Percentiles rank a stretch among this genome's conserved stretches.
Evolutionary conservation across 2,888 invertebrate species (phyloP).

Genomic region (Dendrolimus pini): DNA sequence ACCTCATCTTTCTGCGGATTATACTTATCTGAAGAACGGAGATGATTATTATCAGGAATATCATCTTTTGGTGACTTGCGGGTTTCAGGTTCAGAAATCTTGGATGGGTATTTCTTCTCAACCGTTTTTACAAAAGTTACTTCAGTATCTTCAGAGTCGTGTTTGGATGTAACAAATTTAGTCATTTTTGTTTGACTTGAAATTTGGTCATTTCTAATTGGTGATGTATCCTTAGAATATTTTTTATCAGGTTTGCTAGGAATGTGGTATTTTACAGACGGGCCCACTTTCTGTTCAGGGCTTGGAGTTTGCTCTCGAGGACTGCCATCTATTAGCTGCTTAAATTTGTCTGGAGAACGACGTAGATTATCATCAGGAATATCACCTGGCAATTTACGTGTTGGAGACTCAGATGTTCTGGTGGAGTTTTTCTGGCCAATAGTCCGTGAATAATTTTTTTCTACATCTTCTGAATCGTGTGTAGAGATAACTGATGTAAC

Average conservation of each 20-base stretch:
- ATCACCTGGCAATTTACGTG: conserved; percentile 10
- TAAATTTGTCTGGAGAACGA: not conserved
- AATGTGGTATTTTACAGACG: not conserved
- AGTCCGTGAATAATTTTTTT: too few species aligned
- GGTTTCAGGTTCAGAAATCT: conserved; percentile 10
- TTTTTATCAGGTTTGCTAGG: conserved; percentile 1
- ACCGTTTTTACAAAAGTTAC: too few species aligned
- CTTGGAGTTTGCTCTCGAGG: conserved; percentile 3
- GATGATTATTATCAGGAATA: conserved; percentile 4
- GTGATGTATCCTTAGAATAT: conserved; percentile 2
- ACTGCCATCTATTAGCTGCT: not conserved
- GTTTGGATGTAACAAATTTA: not conserved
- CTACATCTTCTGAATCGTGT: too few species aligned
- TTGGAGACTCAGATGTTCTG: conserved; percentile 15
- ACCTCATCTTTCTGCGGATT: conserved; percentile 3
- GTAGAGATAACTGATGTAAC: not conserved
- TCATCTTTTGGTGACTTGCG: not conserved
- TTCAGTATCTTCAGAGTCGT: too few species aligned
- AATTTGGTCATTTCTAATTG: not conserved
- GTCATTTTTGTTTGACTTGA: not conserved
- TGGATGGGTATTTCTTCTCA: not conserved
- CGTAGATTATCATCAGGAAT: not conserved
- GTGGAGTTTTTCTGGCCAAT: conserved; percentile 13
- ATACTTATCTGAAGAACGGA: conserved; percentile 11
- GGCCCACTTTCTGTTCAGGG: conserved; percentile 7